A percentile compares a stretch with the other conserved stretches of the same genome.
phyloP scores from a whole-genome alignment of 2,888 invertebrate genomes.

The Mythimna loreyi region DNA sequence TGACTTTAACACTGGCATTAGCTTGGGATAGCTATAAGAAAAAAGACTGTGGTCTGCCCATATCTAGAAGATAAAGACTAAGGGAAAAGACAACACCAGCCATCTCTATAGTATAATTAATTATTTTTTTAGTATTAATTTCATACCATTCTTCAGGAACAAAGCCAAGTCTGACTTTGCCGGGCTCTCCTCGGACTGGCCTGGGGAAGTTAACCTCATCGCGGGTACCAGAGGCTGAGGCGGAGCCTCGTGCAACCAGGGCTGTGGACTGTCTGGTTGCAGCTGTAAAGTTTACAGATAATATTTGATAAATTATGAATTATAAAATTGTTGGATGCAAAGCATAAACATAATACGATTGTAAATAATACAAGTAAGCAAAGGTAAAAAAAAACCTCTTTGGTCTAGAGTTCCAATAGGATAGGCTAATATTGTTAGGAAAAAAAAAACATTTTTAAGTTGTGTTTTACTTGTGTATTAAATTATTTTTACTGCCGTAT shows the following conservation, averaged over 20 bases:
- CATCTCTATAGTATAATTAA: neutral
- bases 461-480: neutral
- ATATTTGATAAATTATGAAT: neutral
- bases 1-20: too few species aligned
- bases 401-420: neutral
- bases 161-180: conserved; percentile 96
- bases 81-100: too few species aligned
- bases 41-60: too few species aligned
- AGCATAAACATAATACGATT: too few species aligned
- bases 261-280: conserved; percentile 87
- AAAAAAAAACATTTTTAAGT: neutral
- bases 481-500: neutral
- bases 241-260: conserved; percentile 89
- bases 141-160: conserved; percentile 97
- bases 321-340: neutral
- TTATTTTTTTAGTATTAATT: neutral
- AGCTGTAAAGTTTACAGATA: conserved; percentile 73
- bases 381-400: neutral
- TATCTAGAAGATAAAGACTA: too few species aligned
- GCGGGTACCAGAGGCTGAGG: conserved; percentile 90
- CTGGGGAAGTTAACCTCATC: conserved; percentile 95
- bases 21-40: too few species aligned
- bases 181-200: conserved; percentile 92
- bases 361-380: too few species aligned
- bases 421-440: neutral